Percentiles rank a stretch among this genome's conserved stretches.
Conservation (phyloP, 2,888 invertebrate species). For the Ormyrus nitidulus region DNA sequence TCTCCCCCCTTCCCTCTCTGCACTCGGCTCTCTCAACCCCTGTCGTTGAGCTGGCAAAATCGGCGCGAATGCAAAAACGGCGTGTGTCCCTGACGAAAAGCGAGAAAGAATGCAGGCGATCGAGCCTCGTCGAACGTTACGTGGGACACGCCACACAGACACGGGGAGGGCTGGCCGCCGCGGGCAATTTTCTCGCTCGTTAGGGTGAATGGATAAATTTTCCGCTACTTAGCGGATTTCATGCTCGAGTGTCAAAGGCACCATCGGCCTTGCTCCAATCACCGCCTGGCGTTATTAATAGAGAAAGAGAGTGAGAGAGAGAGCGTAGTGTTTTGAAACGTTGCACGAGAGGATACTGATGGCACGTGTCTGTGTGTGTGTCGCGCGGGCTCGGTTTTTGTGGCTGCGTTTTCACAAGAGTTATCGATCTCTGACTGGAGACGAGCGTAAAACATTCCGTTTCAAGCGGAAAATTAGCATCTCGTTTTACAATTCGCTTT, state of each 20-base stretch:
- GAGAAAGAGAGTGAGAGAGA: constrained; percentile 38
- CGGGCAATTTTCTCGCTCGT: constrained; percentile 37
- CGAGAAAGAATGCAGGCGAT: background rate
- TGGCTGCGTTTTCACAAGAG: too few relatives aligned
- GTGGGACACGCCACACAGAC: too few relatives aligned
- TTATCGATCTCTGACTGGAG: too few relatives aligned
- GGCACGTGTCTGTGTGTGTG: too few relatives aligned
- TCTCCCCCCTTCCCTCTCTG: too few relatives aligned
- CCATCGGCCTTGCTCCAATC: constrained; percentile 68
- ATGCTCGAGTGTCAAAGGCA: constrained; percentile 70
- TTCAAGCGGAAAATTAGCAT: too few relatives aligned
- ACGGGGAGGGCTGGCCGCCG: background rate
- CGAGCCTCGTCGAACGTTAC: background rate
- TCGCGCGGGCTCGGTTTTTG: too few relatives aligned
- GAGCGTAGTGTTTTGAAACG: background rate
- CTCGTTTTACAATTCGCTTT: too few relatives aligned
- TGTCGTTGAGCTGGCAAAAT: constrained; percentile 68
- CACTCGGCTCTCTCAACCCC: constrained; percentile 37
- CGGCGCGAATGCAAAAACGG: constrained; percentile 64
- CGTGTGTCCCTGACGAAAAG: background rate
- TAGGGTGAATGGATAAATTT: constrained; percentile 69
- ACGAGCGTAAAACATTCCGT: too few relatives aligned
- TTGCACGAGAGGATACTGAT: too few relatives aligned
- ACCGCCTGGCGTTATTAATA: constrained; percentile 64
- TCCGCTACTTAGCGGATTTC: constrained; percentile 73